Base-by-base conservation (phyloP, 2,888 invertebrate genomes). In the Aphidius colemani region DNA sequence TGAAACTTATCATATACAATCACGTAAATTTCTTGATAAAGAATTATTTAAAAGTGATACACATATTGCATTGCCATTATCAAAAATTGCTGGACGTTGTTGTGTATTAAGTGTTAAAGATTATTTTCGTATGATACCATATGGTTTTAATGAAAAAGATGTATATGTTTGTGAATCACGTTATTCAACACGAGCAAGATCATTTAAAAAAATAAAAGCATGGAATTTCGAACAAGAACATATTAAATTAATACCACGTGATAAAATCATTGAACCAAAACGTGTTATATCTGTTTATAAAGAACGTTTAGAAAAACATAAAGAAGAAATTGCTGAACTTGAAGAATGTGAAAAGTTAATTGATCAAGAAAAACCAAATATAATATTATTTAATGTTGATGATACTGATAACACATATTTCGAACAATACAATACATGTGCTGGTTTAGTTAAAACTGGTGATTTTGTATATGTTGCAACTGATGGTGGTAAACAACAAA, bases 91-190 rank as follows among this genome's bases (percentile, higher is more conserved):
- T 18, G 96, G 96, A 5, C 89, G 92, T 73, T 98, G 98, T 82
- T 93, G 90, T 78, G 95, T 99, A 11, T 90, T 99, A 88, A 94
- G 91, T 78, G 93, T 96, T 43, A 94, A 93, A 79, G 96, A 98
- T 79, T 98, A 96, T 83, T 94, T 97, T 81, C 93, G 94, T 78
- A 89, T 88, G 81, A 88, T 88, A 70, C 96, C 98, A 0, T 93
- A 94, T 85, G 89, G 92, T 18, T 93, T 94, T 76, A 87, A 90
- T 0, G 95, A 96, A 68, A 94, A 95, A 77, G 97, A 99, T 83
- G 92, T 98, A 1, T 99, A 92, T 78, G 97, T 98, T 0, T 98
- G 98, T 81, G 98, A 99, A 83, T 96, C 95, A 13, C 88, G 96
- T 6, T 99, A 99, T 83, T 93, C 91, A 71, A 90, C 94, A 0